Evolutionary conservation across 1,140 invertebrate species (phyloP).

Genomic region (Reticulitermes speratus): DNA sequence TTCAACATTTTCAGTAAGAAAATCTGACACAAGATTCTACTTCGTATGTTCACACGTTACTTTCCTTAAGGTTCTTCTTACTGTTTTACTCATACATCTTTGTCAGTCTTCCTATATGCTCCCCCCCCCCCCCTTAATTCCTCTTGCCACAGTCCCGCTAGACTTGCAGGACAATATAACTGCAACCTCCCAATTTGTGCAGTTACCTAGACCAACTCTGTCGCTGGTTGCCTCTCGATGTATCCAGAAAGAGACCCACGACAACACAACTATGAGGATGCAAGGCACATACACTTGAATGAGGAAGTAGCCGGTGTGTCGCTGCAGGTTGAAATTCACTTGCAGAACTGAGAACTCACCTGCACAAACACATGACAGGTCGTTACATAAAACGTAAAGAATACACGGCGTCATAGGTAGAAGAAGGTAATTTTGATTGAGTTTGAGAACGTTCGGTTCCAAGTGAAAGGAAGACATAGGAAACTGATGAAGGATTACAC

Average conservation of each 20-base stretch:
- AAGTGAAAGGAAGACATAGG: too few relatives aligned
- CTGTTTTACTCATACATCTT: too few relatives aligned
- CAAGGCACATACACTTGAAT: constrained; percentile 82
- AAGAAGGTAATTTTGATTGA: not conserved
- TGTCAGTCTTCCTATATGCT: too few relatives aligned
- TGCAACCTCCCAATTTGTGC: too few relatives aligned
- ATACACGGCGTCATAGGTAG: not conserved
- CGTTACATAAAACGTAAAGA: too few relatives aligned
- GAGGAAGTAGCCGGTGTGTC: constrained; percentile 81
- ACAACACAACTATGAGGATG: constrained; percentile 80
- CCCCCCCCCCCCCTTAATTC: too few relatives aligned
- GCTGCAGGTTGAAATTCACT: constrained; percentile 63
- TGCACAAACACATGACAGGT: constrained; percentile 34
- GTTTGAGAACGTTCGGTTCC: not conserved
- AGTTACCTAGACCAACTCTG: constrained; percentile 69
- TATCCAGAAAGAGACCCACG: constrained; percentile 89
- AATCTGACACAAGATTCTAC: too few relatives aligned
- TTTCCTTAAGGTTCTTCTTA: too few relatives aligned
- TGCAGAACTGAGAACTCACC: constrained; percentile 38
- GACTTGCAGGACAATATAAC: too few relatives aligned
- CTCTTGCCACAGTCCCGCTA: too few relatives aligned
- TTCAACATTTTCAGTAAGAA: too few relatives aligned
- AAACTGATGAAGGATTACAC: not conserved
- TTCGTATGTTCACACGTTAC: too few relatives aligned
- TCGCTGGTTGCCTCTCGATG: constrained; percentile 80